Evolutionary conservation across 2,797 vertebrate genomes (phyloP), one percentile per base, ranked within the genome.

Genomic region (Cuniculus paca): DNA sequence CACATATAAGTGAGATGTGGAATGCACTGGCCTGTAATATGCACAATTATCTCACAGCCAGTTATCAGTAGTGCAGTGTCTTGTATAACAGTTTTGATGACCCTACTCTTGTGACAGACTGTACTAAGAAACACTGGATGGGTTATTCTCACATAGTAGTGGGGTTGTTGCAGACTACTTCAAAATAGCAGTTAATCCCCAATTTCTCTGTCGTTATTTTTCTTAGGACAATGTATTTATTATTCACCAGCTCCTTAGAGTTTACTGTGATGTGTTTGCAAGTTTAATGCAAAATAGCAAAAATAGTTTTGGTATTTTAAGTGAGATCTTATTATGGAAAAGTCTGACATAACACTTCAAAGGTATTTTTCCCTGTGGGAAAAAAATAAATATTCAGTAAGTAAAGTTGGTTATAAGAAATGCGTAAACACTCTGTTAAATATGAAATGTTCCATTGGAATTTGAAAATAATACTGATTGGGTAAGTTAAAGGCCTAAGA

Each of bases 401-500:
- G n/a, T 86, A n/a, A 89, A 75, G 28, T 58, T 82, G 48, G 50
- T 77, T 26, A 74, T n/a, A 36, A 65, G 63, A 26, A 81, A n/a
- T 92, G 34, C 85, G 6, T 65, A 56, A 77, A 31, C 78, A 75
- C 3, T 39, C 28, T 84, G 13, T 92, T 90, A 90, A 91, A 45
- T 84, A 6, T 31, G 24, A 75, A 68, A 8, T 45, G 45, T 11
- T 60, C 31, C 28, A 9, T 26, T 91, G 74, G 54, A 42, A 65
- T 91, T 83, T 91, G 68, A 61, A 26, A 74, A 75, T 92, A 74
- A 75, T 77, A 0, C 19, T 79, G 45, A 50, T 54, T 36, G 34
- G 54, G 12, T 79, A 87, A 91, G 9, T 81, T 82, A 58, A 95
- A 96, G 16, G 56, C n/a, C 63, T 83, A 90, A 89, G 65, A 90